These are phyloP conservation scores for Bathynomus jamesi DNA, from an alignment of 1,140 invertebrate species.

Conservation along the genomic window DNA sequence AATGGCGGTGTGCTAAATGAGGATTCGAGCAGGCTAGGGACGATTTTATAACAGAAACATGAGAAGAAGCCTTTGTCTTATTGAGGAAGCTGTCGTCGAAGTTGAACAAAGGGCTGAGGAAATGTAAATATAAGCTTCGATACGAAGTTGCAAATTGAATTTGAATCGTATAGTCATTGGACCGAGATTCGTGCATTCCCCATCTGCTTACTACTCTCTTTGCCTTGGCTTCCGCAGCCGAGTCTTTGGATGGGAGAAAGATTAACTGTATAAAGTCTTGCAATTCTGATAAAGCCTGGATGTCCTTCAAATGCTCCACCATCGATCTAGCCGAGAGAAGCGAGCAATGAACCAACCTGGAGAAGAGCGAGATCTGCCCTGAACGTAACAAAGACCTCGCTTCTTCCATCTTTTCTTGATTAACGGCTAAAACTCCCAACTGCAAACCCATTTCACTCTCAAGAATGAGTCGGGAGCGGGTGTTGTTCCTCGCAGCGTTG, in stretches of 20 bases:
- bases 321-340: slow-evolving; percentile 24
- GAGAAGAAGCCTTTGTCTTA: slow-evolving; percentile 17
- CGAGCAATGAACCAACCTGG: slow-evolving; percentile 24
- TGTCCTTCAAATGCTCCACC: slow-evolving; percentile 11
- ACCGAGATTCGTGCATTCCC: slow-evolving; percentile 11
- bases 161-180: slow-evolving; percentile 9
- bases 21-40: slow-evolving; percentile 26
- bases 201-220: slow-evolving; percentile 13
- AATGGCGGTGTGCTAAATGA: slow-evolving; percentile 24
- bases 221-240: neutral
- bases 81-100: slow-evolving; percentile 7
- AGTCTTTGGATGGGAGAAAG: neutral
- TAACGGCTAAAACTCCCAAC: slow-evolving; percentile 20
- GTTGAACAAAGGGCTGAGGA: slow-evolving; percentile 5
- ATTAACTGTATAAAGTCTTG: slow-evolving; percentile 2
- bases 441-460: slow-evolving; percentile 22
- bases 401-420: slow-evolving; percentile 24
- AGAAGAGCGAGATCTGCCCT: slow-evolving; percentile 12
- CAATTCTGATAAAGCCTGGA: slow-evolving; percentile 13
- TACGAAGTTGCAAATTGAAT: slow-evolving; percentile 25
- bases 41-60: slow-evolving; percentile 22
- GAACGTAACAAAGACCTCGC: slow-evolving; percentile 16
- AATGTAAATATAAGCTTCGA: slow-evolving; percentile 26
- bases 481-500: slow-evolving; percentile 15
- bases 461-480: slow-evolving; percentile 12